Evolutionary conservation across 2,888 invertebrate genomes (phyloP).

Genomic region (Eupeodes luniger): DNA sequence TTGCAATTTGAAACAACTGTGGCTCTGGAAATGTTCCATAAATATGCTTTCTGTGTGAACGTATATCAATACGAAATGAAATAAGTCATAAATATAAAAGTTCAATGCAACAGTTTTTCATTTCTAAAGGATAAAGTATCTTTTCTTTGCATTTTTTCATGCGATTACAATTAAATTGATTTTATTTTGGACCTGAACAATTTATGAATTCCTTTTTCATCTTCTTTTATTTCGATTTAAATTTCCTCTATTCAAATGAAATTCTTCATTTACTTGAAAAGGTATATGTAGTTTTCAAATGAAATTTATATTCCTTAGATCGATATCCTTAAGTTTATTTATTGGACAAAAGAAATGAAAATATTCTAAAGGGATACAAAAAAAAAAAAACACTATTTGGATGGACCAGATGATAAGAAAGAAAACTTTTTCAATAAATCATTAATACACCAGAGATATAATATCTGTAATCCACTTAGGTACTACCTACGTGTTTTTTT

Average conservation of each 20-base stretch:
- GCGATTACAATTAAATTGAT: constrained; percentile 27
- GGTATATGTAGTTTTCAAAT: neutral
- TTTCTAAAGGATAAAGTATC: constrained; percentile 1
- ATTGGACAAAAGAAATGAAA: neutral
- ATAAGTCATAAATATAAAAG: neutral
- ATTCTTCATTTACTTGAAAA: neutral
- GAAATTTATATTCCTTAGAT: neutral
- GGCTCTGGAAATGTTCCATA: too few species aligned
- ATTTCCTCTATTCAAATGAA: constrained; percentile 3
- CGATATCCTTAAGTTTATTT: neutral
- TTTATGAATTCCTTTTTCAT: neutral
- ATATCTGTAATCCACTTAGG: neutral
- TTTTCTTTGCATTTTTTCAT: constrained; percentile 1
- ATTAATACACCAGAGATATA: neutral
- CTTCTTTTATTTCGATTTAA: neutral
- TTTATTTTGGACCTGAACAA: neutral
- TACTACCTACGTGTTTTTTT: too few species aligned
- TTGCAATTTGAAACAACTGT: too few species aligned
- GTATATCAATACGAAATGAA: too few species aligned
- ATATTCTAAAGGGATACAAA: neutral
- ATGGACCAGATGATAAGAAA: neutral
- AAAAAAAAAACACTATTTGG: neutral
- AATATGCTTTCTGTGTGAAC: too few species aligned
- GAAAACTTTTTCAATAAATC: constrained; percentile 10
- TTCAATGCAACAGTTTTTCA: constrained; percentile 4